Evolutionary conservation across 2,113 vertebrate species (phyloP).

Genomic region (Paramisgurnus dabryanus): DNA sequence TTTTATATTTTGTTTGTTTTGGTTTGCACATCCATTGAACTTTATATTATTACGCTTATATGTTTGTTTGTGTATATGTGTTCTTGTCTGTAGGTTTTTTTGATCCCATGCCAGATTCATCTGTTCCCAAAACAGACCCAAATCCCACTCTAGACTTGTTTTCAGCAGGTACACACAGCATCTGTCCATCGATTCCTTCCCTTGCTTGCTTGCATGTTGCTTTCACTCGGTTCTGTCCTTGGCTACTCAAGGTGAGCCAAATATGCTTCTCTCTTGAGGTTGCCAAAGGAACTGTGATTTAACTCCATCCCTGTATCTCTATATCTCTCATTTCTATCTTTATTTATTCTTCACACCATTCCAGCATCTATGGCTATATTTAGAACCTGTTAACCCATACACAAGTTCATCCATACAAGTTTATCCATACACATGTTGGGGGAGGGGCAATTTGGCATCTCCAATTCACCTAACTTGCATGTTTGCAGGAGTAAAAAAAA

Average conservation of each 20-base stretch:
- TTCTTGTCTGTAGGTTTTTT: constrained; percentile 92
- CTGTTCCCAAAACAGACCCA: constrained; percentile 78
- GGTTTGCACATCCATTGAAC: not conserved
- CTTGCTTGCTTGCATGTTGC: not conserved
- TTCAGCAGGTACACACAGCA: constrained; percentile 83
- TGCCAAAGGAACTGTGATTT: not conserved
- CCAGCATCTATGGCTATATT: no score
- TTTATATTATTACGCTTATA: not conserved
- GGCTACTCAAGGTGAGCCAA: constrained; percentile 32
- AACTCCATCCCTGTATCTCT: constrained; percentile 26
- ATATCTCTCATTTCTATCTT: constrained; percentile 11
- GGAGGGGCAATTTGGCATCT: no score
- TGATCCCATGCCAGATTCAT: constrained; percentile 84
- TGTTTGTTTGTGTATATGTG: constrained; percentile 40
- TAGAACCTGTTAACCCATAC: no score
- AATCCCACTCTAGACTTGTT: constrained; percentile 91
- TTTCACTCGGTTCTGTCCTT: constrained; percentile 29
- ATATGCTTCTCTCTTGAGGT: constrained; percentile 19
- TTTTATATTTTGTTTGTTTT: constrained; percentile 19
- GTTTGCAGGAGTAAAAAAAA: no score
- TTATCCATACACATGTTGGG: no score
- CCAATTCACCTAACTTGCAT: no score
- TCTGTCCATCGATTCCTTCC: constrained; percentile 50
- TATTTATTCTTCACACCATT: not conserved
- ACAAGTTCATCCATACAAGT: no score